phyloP scores from a whole-genome alignment of 2,113 vertebrate species.

The Colistium nudipinnis region DNA sequence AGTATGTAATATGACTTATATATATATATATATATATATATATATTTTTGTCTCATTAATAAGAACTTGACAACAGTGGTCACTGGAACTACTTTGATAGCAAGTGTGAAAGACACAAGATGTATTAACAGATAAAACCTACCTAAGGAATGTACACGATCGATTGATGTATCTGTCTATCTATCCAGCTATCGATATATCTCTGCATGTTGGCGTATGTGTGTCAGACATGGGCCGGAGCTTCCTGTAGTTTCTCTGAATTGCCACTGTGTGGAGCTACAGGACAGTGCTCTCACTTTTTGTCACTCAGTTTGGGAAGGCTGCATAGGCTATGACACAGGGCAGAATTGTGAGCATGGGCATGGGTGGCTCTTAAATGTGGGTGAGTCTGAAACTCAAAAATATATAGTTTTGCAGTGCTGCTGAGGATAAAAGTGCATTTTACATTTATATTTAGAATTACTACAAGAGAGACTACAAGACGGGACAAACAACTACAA shows the following conservation, averaged over 20 bases:
- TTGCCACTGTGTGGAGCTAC: constrained; percentile 51
- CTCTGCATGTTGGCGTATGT: too few species aligned
- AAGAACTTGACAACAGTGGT: too few species aligned
- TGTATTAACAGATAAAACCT: too few species aligned
- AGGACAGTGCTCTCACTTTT: constrained; percentile 12
- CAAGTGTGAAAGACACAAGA: too few species aligned
- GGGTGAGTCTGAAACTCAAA: neutral
- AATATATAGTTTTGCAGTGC: neutral
- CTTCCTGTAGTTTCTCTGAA: constrained; percentile 19
- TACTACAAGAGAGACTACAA: neutral
- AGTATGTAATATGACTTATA: too few species aligned
- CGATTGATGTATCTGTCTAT: too few species aligned
- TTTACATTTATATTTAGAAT: neutral
- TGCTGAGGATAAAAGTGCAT: neutral
- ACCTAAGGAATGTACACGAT: too few species aligned
- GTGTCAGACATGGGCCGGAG: neutral
- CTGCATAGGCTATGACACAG: neutral
- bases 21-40: too few species aligned
- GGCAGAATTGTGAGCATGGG: neutral
- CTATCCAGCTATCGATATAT: too few species aligned
- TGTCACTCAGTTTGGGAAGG: constrained; percentile 4
- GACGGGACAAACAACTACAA: neutral
- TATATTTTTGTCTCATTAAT: too few species aligned
- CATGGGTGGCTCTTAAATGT: neutral
- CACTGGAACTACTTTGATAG: too few species aligned